phyloP scores from a whole-genome alignment of 1,140 invertebrate genomes.

The Drosophila kanapiae region DNA sequence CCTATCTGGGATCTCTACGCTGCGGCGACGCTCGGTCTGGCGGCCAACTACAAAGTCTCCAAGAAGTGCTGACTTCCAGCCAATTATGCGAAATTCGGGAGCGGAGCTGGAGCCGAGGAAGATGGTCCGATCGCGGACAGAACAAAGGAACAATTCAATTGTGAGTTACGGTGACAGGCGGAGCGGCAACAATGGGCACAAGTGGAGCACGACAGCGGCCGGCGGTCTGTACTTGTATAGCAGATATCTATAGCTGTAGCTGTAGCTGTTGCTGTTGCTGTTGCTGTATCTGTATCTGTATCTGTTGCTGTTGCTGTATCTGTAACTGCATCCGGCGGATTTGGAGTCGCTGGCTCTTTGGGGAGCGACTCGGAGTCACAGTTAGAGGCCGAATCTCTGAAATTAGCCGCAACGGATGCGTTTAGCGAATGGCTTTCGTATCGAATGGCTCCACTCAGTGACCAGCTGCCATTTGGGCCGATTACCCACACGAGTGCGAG shows the following conservation, averaged over 20 bases:
- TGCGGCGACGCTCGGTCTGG: conserved; percentile 48
- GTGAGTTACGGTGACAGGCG: conserved; percentile 77
- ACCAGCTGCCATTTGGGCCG: conserved; percentile 2
- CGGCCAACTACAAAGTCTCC: conserved; percentile 55
- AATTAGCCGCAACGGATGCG: conserved; percentile 61
- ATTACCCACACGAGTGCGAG: conserved; percentile 1
- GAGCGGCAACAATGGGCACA: conserved; percentile 66
- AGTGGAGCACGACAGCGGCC: conserved; percentile 58
- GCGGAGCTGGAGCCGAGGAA: background rate
- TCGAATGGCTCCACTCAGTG: conserved; percentile 40
- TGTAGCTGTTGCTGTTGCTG: too few relatives aligned
- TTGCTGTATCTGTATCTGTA: conserved; percentile 5
- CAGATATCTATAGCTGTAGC: conserved; percentile 5
- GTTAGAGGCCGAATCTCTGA: conserved; percentile 2
- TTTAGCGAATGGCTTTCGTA: conserved; percentile 56
- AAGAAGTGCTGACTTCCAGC: conserved; percentile 28
- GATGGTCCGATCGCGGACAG: conserved; percentile 12
- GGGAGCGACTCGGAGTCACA: conserved; percentile 4
- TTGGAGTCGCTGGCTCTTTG: conserved; percentile 5
- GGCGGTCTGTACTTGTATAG: conserved; percentile 18
- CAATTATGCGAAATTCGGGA: conserved; percentile 67
- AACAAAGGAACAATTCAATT: conserved; percentile 83
- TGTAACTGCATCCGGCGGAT: conserved; percentile 18
- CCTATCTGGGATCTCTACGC: background rate
- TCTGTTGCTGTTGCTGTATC: background rate